Evolutionary conservation across 2,797 vertebrate genomes (phyloP).

Genomic region (Staurois parvus): DNA sequence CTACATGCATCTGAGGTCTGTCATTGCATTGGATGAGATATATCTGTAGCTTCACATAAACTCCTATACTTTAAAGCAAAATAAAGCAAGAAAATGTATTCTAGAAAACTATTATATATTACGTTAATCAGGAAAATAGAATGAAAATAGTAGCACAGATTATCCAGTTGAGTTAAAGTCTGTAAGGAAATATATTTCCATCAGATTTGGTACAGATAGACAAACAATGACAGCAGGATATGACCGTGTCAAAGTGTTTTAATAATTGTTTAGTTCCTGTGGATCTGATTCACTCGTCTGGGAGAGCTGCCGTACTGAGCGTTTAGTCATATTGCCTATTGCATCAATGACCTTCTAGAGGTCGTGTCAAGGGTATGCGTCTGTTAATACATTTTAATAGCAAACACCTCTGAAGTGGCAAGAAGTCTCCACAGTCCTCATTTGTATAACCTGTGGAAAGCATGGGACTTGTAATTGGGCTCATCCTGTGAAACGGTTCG

Average conservation of each 20-base stretch:
- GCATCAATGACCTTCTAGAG: not conserved
- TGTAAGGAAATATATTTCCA: not conserved
- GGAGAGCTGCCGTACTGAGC: not conserved
- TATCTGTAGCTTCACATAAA: too few species aligned
- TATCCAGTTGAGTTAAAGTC: not conserved
- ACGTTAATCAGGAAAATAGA: not conserved
- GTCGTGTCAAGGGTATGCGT: not conserved
- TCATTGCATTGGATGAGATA: too few species aligned
- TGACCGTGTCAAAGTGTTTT: slow-evolving; percentile 5
- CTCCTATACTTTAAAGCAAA: too few species aligned
- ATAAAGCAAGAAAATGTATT: too few species aligned
- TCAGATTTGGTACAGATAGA: not conserved
- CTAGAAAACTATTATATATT: too few species aligned
- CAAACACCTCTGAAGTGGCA: slow-evolving; percentile 13
- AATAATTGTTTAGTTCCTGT: slow-evolving; percentile 16
- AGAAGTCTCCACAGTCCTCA: slow-evolving; percentile 12
- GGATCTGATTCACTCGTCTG: slow-evolving; percentile 9
- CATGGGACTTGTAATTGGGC: slow-evolving; percentile 35
- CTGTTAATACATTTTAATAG: slow-evolving; percentile 30
- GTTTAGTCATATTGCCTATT: not conserved
- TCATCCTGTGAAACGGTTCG: slow-evolving; percentile 27
- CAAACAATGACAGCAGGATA: slow-evolving; percentile 8
- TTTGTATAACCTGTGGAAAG: slow-evolving; percentile 9
- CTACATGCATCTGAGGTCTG: too few species aligned
- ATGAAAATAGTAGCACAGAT: not conserved